Percentiles rank a stretch among this genome's conserved stretches.
Conservation (phyloP, 2,113 vertebrate species). For the Callospermophilus lateralis region DNA sequence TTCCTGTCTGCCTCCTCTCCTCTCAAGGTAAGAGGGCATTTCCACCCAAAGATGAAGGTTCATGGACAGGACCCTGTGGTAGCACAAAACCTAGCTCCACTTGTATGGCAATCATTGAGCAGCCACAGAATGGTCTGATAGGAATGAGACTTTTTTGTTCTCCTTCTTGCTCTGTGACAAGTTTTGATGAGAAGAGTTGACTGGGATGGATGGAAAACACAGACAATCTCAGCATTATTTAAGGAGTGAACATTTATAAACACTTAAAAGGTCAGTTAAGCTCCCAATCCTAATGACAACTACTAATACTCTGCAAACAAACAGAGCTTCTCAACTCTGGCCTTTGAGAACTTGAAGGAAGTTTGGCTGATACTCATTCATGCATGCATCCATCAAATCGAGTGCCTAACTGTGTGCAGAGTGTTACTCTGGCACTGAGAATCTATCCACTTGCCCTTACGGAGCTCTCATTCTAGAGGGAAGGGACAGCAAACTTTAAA, state of each 20-base stretch:
- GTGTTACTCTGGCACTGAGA: background rate
- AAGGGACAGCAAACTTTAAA: background rate
- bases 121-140: background rate
- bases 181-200: background rate
- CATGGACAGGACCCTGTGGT: background rate
- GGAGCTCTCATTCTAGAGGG: background rate
- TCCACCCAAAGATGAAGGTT: background rate
- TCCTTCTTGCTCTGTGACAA: background rate
- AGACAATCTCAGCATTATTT: background rate
- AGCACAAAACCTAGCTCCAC: background rate
- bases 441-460: background rate
- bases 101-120: background rate
- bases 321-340: background rate
- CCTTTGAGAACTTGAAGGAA: background rate
- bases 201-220: background rate
- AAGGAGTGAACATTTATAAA: background rate
- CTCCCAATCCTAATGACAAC: background rate
- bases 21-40: background rate
- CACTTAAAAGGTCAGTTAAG: background rate
- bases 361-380: background rate
- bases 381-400: background rate
- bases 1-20: background rate
- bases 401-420: background rate
- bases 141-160: background rate
- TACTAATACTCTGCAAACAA: background rate